Percentiles rank a stretch among this genome's conserved stretches.
Conservation (phyloP, 1,140 invertebrate species). For the Aleiodes sp. region DNA sequence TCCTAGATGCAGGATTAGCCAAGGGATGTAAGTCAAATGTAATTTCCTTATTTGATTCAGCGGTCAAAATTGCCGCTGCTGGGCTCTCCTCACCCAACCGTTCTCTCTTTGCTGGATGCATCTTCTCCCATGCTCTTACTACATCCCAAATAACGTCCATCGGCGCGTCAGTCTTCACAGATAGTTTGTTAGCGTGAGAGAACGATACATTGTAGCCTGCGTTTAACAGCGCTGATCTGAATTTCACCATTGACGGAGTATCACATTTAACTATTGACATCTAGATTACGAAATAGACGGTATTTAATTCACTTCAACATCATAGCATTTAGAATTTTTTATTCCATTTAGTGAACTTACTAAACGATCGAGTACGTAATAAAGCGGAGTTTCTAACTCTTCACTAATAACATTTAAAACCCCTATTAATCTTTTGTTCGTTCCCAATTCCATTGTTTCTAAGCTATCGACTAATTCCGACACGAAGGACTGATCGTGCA, state of each 20-base stretch:
- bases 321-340: background rate
- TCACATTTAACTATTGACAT: constrained; percentile 56
- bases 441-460: constrained; percentile 67
- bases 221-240: constrained; percentile 92
- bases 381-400: constrained; percentile 90
- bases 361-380: constrained; percentile 79
- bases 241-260: constrained; percentile 58
- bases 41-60: constrained; percentile 61
- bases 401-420: constrained; percentile 77
- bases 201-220: constrained; percentile 92
- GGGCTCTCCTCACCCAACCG: constrained; percentile 68
- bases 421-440: constrained; percentile 79
- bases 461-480: constrained; percentile 61
- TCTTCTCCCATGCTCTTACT: constrained; percentile 82
- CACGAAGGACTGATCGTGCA: constrained; percentile 87
- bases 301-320: constrained; percentile 31
- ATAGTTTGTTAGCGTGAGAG: constrained; percentile 88
- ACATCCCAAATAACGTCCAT: constrained; percentile 90
- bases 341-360: constrained; percentile 31
- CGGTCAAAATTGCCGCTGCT: constrained; percentile 69
- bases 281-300: constrained; percentile 39
- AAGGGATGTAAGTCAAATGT: constrained; percentile 74
- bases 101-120: constrained; percentile 53
- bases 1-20: constrained; percentile 84
- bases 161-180: constrained; percentile 95